Evolutionary conservation across 2,888 invertebrate genomes (phyloP), one percentile per base, ranked within the genome.

Genomic region (Allygus modestus): DNA sequence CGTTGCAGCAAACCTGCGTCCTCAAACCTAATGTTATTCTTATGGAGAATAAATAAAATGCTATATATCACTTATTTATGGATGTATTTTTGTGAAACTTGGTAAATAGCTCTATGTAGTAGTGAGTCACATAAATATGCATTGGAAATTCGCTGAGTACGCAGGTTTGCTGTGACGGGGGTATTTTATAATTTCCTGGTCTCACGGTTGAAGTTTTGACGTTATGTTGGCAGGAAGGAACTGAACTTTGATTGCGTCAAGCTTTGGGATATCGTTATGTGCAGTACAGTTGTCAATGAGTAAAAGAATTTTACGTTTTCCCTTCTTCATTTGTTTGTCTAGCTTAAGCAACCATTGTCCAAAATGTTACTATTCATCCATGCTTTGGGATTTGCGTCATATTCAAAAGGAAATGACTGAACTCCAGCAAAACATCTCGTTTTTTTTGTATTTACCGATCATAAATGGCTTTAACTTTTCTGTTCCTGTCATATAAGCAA

Each of bases 121-220:
- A n/a, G n/a, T n/a, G n/a, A n/a, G n/a, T n/a, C n/a, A n/a, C n/a
- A n/a, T n/a, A n/a, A n/a, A n/a, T n/a, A n/a, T n/a, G n/a, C n/a
- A n/a, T n/a, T n/a, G n/a, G n/a, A n/a, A n/a, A n/a, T n/a, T n/a
- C n/a, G n/a, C n/a, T n/a, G n/a, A n/a, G n/a, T n/a, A n/a, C n/a
- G n/a, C n/a, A n/a, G n/a, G n/a, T n/a, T n/a, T n/a, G n/a, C n/a
- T n/a, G n/a, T n/a, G n/a, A n/a, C n/a, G n/a, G n/a, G n/a, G n/a
- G n/a, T 85, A 86, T 84, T 86, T 85, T 65, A 87, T 86, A 20
- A 87, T 86, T 51, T 86, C 86, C 73, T 85, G 86, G 79, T 87
- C 86, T n/a, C 85, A 58, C 26, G 86, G 87, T 81, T 87, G 85
- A 43, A 86, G 51, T 33, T 65, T 61, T 37, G 82, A 82, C n/a